Base-by-base conservation (phyloP, 2,797 vertebrate genomes). In the Poeciliopsis turneri region DNA sequence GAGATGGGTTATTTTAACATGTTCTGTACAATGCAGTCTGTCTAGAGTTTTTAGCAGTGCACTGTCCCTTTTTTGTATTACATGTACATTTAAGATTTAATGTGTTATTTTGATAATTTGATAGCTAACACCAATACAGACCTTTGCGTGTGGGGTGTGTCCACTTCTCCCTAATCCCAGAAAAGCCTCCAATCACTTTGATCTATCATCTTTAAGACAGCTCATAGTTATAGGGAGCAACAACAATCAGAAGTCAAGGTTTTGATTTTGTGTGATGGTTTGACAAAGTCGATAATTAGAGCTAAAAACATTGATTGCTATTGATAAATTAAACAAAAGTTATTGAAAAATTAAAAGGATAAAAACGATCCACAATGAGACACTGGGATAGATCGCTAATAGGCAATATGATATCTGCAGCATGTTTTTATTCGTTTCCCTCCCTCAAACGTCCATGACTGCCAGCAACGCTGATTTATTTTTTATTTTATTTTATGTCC, bases 401-500 rank as follows among this genome's bases (percentile, higher is more conserved):
- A 9, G 16, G 3, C 23, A 25, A 46, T 33, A 45, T 78, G 5
- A 20, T 23, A 4, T 20, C 59, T 64, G 59, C 30, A 36, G 45
- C 7, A 3, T 25, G 23, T 57, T 47, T 70, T 49, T 75, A n/a
- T 43, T 33, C 41, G 39, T 43, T 43, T 41, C 66, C 43, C 5
- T 30, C 20, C 39, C 28, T 72, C 70, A 77, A 71, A 53, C n/a
- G n/a, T 66, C 36, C 41, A 10, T 74, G 20, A 3, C 61, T 61
- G 47, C 25, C 47, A 53, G 53, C 75, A 71, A 64, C 8, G 5
- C 3, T 7, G 3, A 25, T 77, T 74, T 43, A 72, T 79, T 64
- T 77, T 43, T 43, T 43, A 11, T 10, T 11, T 72, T 74, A 5
- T 36, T 80, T 59, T n/a, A 2, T 53, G 77, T 82, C 77, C 68